Evolutionary conservation across 64 coral and sea anemone species (phyloP).

Genomic region (Catalaphyllia jardinei): DNA sequence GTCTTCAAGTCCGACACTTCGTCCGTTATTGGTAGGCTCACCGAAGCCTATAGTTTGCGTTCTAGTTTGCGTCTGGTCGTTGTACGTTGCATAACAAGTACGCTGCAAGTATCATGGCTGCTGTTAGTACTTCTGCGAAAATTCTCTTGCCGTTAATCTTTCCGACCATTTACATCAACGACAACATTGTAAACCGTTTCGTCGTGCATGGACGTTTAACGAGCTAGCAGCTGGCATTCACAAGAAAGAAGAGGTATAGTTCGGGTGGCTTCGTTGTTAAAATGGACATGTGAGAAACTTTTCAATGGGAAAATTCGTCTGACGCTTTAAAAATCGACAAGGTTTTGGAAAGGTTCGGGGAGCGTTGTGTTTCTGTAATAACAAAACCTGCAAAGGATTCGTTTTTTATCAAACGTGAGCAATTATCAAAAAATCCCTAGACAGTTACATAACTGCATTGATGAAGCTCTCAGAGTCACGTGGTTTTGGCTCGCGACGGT

Average conservation of each 20-base stretch:
- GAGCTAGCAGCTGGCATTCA: slow-evolving; percentile 30
- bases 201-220: slow-evolving; percentile 24
- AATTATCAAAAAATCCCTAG: slow-evolving; percentile 12
- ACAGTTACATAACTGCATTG: slow-evolving; percentile 46
- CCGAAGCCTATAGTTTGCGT: slow-evolving; percentile 43
- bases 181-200: slow-evolving; percentile 42
- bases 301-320: slow-evolving; percentile 40
- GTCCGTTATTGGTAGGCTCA: slow-evolving; percentile 44
- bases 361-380: slow-evolving; percentile 31
- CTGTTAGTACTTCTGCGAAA: neutral
- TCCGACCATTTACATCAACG: slow-evolving; percentile 37
- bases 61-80: neutral
- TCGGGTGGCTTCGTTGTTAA: slow-evolving; percentile 50
- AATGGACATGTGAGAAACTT: slow-evolving; percentile 33
- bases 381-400: slow-evolving; percentile 59
- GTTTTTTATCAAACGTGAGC: slow-evolving; percentile 53
- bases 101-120: too few relatives aligned
- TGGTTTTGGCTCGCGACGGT: slow-evolving; percentile 40
- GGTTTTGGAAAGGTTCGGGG: slow-evolving; percentile 57
- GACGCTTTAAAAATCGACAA: slow-evolving; percentile 42
- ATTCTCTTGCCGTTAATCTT: slow-evolving; percentile 38
- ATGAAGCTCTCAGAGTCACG: slow-evolving; percentile 49
- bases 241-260: slow-evolving; percentile 21
- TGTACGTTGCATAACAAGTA: too few relatives aligned
- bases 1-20: slow-evolving; percentile 28